phyloP scores from a whole-genome alignment of 2,113 vertebrate genomes.

The Mobula birostris region DNA sequence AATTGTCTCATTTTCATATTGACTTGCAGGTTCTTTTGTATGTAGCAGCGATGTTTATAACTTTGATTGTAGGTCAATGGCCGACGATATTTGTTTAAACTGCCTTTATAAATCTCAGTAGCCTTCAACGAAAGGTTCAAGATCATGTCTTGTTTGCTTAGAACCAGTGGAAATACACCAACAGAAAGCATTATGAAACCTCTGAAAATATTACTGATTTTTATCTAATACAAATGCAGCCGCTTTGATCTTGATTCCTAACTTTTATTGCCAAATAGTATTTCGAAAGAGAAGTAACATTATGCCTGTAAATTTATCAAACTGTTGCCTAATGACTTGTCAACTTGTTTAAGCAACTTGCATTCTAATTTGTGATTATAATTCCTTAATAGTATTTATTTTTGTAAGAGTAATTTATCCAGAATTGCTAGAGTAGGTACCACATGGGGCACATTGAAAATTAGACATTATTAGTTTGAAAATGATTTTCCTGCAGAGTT shows the following conservation, averaged over 20 bases:
- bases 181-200: background rate
- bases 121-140: background rate
- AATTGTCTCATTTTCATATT: background rate
- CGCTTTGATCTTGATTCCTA: background rate
- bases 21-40: background rate
- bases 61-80: background rate
- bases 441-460: background rate
- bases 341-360: background rate
- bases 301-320: background rate
- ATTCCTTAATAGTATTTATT: background rate
- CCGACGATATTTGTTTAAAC: conserved; percentile 13
- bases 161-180: background rate
- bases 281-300: background rate
- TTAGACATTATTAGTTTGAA: background rate
- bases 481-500: background rate
- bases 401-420: background rate
- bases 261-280: background rate
- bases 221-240: background rate
- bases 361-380: background rate
- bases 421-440: background rate
- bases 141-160: background rate
- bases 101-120: conserved; percentile 18
- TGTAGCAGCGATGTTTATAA: background rate
- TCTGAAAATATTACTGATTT: background rate
- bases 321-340: background rate